Percentiles rank a stretch among this genome's conserved stretches.
Evolutionary conservation across 2,113 vertebrate species (phyloP).

Genomic region (Eira barbara): DNA sequence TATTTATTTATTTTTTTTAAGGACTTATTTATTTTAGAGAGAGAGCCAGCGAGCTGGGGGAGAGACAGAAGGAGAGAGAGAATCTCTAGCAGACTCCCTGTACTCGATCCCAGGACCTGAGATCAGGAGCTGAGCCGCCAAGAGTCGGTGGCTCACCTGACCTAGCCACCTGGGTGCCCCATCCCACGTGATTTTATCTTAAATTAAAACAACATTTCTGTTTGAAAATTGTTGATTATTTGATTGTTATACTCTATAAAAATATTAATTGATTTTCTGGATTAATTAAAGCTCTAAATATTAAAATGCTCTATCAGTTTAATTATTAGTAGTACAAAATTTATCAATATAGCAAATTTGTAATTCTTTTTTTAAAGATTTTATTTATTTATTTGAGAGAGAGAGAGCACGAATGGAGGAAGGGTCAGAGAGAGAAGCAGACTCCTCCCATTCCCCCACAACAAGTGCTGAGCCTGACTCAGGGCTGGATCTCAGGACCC

Average conservation of each 20-base stretch:
- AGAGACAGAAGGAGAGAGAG: background rate
- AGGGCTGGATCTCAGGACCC: background rate
- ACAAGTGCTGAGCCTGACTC: background rate
- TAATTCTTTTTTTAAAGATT: background rate
- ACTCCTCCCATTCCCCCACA: background rate
- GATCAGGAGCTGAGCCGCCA: background rate
- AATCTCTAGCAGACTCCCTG: background rate
- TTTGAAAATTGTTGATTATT: background rate
- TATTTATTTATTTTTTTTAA: background rate
- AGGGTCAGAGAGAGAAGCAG: background rate
- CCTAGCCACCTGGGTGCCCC: background rate
- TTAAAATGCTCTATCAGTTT: background rate
- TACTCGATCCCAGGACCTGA: background rate
- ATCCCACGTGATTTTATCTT: slow-evolving; percentile 17
- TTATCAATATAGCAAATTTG: background rate
- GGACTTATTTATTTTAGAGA: background rate
- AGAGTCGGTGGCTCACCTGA: background rate
- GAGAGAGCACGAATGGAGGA: background rate
- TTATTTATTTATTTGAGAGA: background rate
- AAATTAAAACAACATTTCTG: background rate
- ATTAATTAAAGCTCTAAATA: background rate
- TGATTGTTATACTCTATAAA: background rate
- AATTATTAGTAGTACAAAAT: background rate
- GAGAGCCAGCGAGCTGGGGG: background rate
- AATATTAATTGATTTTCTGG: background rate